Base-by-base conservation (phyloP, 2,113 vertebrate species). In the Nyctibius bracteatus region DNA sequence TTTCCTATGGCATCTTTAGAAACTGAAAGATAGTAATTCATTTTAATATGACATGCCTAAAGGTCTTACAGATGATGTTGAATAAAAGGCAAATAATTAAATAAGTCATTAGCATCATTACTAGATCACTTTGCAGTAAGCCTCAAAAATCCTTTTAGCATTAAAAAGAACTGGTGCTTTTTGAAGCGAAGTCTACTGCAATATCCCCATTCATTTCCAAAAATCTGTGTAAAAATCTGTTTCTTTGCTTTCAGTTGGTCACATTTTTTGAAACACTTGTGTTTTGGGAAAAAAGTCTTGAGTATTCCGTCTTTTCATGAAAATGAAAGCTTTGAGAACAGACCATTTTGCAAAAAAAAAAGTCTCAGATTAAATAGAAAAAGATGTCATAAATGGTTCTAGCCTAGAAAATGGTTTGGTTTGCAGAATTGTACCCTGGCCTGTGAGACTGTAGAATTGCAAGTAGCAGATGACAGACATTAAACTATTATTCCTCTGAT, bases 181-280 rank as follows among this genome's bases (percentile, higher is more conserved):
- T 81, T 77, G 57, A 86, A 74, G 49, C n/a, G 62, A 71, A 90
- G 21, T 85, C 75, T 92, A 81, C 51, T 92, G 57, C 61, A 90
- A 15, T 79, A 84, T 58, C 30, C 25, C 54, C 41, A 77, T 28
- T 93, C 37, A 81, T 78, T 86, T 92, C 94, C 86, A 96, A 92
- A 96, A 92, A 77, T 92, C 88, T 95, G 82, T 77, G 71, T 92
- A 77, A 49, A 93, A 96, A 95, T 83, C 71, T 90, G 86, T 90
- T 88, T 92, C 51, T 77, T 86, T 91, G 59, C 67, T 94, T 92
- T 93, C 54, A 20, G 37, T 91, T 94, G 80, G 68, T 96, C 59
- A 51, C 35, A 59, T 59, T 88, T 92, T 95, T 74, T 78, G 28
- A 91, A 95, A 91, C 43, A 74, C 65, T 95, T 81, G 31, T 63